phyloP scores from a whole-genome alignment of 2,888 invertebrate species.

The Physocephala rufipes region DNA sequence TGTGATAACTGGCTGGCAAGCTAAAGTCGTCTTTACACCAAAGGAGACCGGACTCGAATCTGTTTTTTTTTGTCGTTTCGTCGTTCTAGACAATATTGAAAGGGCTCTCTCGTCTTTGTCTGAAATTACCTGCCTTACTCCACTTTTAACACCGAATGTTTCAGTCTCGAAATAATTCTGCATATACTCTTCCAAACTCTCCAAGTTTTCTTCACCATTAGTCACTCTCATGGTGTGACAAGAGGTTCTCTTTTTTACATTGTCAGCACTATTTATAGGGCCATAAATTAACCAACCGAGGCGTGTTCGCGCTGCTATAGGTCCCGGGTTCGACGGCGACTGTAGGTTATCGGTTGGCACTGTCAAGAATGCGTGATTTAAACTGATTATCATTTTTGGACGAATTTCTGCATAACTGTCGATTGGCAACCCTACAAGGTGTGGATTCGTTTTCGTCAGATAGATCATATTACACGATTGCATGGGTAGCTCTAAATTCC shows the following conservation, averaged over 20 bases:
- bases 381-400: slow-evolving; percentile 9
- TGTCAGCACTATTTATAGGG: background rate
- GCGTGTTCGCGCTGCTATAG: slow-evolving; percentile 2
- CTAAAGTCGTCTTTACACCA: slow-evolving; percentile 23
- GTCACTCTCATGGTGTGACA: background rate
- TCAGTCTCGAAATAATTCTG: slow-evolving; percentile 12
- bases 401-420: background rate
- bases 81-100: slow-evolving; percentile 20
- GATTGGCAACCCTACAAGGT: background rate
- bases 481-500: background rate
- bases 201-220: background rate
- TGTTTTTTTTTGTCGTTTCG: slow-evolving; percentile 1
- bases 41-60: slow-evolving; percentile 33
- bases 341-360: slow-evolving; percentile 3
- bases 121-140: background rate
- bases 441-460: no score
- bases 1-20: slow-evolving; percentile 33
- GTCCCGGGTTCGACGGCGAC: background rate
- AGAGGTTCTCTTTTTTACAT: background rate
- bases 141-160: slow-evolving; percentile 1
- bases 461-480: no score
- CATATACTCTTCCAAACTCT: background rate
- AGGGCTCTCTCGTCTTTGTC: slow-evolving; percentile 25
- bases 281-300: slow-evolving; percentile 13
- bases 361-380: slow-evolving; percentile 15